Evolutionary conservation across 2,888 invertebrate genomes (phyloP).

Genomic region (Eristalis intricaria): DNA sequence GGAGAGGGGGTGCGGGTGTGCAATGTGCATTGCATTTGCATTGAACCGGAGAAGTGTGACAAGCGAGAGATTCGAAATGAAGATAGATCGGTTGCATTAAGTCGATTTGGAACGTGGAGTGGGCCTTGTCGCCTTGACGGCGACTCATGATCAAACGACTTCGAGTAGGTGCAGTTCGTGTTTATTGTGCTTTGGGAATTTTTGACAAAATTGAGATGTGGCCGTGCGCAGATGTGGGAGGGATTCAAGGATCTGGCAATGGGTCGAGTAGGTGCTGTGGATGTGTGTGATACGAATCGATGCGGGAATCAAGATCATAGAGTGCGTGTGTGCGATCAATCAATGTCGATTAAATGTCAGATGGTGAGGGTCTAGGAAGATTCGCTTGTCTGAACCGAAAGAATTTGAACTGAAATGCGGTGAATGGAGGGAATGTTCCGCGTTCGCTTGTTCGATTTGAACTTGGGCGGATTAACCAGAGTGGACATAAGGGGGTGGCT

Average conservation of each 20-base stretch:
- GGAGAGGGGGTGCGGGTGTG: background rate
- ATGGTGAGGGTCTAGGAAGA: background rate
- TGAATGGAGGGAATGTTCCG: background rate
- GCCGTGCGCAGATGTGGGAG: background rate
- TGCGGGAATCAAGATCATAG: background rate
- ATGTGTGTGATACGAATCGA: background rate
- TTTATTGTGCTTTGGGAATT: background rate
- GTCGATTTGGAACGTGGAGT: slow-evolving; percentile 11
- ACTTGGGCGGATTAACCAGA: too few relatives aligned
- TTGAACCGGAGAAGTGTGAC: slow-evolving; percentile 33
- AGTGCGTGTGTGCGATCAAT: background rate
- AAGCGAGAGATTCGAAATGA: slow-evolving; percentile 50
- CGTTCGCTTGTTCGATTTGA: too few relatives aligned
- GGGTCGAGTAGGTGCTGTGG: background rate
- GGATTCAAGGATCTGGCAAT: background rate
- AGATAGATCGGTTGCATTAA: slow-evolving; percentile 52
- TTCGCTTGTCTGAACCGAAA: background rate
- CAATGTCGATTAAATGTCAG: background rate
- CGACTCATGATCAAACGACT: slow-evolving; percentile 16
- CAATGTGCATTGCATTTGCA: background rate
- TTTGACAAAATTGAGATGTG: background rate
- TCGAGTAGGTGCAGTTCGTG: slow-evolving; percentile 19
- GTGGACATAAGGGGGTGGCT: too few relatives aligned
- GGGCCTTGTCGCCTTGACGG: slow-evolving; percentile 29
- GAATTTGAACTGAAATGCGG: background rate